phyloP scores from a whole-genome alignment of 2,113 vertebrate species.

The Dromas ardeola region DNA sequence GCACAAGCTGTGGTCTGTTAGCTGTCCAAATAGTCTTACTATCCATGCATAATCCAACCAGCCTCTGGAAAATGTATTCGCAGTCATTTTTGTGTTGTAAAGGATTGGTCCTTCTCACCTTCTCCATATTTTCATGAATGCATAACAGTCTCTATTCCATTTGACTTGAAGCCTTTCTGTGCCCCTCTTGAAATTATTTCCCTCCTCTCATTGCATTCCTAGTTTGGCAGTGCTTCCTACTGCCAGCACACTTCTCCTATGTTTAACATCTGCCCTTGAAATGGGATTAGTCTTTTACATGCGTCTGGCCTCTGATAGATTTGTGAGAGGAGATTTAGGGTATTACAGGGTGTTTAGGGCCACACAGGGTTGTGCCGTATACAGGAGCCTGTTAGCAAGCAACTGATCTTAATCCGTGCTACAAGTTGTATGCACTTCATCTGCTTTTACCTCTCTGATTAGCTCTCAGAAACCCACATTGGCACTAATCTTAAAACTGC shows the following conservation, averaged over 20 bases:
- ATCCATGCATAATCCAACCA: neutral
- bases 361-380: neutral
- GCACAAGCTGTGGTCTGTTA: accelerated
- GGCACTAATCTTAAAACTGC: neutral
- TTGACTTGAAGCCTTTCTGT: neutral
- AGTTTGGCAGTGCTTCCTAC: neutral
- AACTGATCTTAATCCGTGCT: neutral
- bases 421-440: neutral
- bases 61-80: neutral
- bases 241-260: neutral
- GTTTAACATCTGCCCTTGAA: slow-evolving; percentile 18
- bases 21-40: neutral
- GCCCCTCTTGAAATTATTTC: neutral
- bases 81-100: neutral
- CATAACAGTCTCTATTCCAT: neutral
- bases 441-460: neutral
- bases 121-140: neutral
- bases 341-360: neutral
- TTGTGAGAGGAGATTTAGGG: slow-evolving; percentile 27
- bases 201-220: neutral
- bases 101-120: neutral
- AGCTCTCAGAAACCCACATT: neutral
- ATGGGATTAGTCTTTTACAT: slow-evolving; percentile 17
- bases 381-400: neutral
- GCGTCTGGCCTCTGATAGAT: neutral